Evolutionary conservation across 2,888 invertebrate species (phyloP).

Genomic region (Lathronympha strigana): DNA sequence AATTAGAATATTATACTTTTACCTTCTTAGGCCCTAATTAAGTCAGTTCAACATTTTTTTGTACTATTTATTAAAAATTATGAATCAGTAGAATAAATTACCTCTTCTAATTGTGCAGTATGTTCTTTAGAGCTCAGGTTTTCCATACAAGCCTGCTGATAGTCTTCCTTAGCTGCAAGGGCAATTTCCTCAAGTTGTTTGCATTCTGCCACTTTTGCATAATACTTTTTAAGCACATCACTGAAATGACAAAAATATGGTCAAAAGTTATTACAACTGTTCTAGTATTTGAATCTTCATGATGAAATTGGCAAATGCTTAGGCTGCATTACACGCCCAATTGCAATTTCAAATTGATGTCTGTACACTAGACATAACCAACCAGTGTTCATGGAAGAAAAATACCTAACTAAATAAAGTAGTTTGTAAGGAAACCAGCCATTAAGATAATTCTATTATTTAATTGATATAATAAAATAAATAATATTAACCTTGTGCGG

Average conservation of each 20-base stretch:
- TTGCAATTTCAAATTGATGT: too few relatives aligned
- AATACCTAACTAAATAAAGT: too few relatives aligned
- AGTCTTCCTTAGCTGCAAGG: conserved; percentile 58
- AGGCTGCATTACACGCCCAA: too few relatives aligned
- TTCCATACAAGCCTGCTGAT: conserved; percentile 61
- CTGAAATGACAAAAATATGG: conserved; percentile 51
- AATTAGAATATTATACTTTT: too few relatives aligned
- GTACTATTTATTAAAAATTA: background rate
- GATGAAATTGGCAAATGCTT: too few relatives aligned
- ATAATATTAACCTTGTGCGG: conserved; percentile 62
- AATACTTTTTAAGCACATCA: conserved; percentile 57
- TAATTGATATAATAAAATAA: conserved; percentile 7
- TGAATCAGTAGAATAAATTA: conserved; percentile 47
- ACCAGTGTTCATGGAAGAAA: too few relatives aligned
- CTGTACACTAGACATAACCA: too few relatives aligned
- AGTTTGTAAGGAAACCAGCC: too few relatives aligned
- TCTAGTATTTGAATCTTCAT: too few relatives aligned
- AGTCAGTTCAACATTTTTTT: too few relatives aligned
- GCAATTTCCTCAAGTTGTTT: conserved; percentile 55
- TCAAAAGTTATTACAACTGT: background rate
- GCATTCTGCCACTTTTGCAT: conserved; percentile 52
- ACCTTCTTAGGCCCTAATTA: too few relatives aligned
- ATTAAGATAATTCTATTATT: too few relatives aligned
- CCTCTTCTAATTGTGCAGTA: conserved; percentile 58
- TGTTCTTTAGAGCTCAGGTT: conserved; percentile 58